Conservation (phyloP, 2,888 invertebrate species). For the Amblyteles armatorius region DNA sequence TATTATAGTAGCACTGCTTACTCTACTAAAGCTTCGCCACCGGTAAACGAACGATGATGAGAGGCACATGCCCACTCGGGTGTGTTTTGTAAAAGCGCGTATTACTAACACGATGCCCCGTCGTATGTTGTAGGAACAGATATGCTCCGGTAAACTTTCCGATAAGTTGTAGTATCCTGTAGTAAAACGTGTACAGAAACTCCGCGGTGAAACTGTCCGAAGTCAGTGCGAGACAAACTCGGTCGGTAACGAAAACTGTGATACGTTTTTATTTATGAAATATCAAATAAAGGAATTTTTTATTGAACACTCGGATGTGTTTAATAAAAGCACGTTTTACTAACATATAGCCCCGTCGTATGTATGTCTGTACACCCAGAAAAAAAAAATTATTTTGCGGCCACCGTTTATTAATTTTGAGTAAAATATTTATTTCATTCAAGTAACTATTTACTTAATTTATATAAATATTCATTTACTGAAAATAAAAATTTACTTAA, state of each 20-base stretch:
- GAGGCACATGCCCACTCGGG: slow-evolving; percentile 21
- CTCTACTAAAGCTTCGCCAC: slow-evolving; percentile 38
- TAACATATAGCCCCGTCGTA: background rate
- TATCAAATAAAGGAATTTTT: too few relatives aligned
- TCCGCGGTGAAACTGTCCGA: background rate
- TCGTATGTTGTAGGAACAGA: background rate
- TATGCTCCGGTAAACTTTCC: slow-evolving; percentile 1
- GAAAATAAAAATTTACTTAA: too few relatives aligned
- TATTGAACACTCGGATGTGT: slow-evolving; percentile 14
- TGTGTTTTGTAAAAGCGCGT: slow-evolving; percentile 17
- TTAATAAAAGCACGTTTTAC: slow-evolving; percentile 3
- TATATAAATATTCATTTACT: too few relatives aligned
- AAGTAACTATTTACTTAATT: too few relatives aligned
- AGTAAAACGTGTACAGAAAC: background rate
- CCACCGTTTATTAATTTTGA: too few relatives aligned
- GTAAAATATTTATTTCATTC: too few relatives aligned
- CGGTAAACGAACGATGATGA: slow-evolving; percentile 37
- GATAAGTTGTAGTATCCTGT: background rate
- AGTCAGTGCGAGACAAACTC: background rate
- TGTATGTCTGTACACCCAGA: background rate
- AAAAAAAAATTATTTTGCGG: too few relatives aligned
- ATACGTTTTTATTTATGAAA: too few relatives aligned
- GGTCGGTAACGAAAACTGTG: too few relatives aligned
- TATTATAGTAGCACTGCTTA: slow-evolving; percentile 33
- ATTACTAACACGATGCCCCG: slow-evolving; percentile 3